A percentile compares a stretch with the other conserved stretches of the same genome.
phyloP scores from a whole-genome alignment of 2,113 vertebrate genomes.

The Seriola dumerili region DNA sequence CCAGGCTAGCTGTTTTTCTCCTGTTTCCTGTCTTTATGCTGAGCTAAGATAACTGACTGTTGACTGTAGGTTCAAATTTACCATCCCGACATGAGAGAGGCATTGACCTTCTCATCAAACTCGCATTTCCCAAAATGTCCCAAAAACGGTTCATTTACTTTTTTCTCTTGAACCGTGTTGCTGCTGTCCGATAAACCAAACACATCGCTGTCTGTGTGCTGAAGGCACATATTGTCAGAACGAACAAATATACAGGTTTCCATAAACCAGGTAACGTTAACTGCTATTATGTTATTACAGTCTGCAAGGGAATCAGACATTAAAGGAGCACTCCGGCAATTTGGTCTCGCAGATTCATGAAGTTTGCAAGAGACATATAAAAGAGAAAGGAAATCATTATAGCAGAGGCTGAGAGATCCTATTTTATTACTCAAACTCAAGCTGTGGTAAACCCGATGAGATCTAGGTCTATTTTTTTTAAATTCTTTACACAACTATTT shows the following conservation, averaged over 20 bases:
- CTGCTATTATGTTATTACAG: background rate
- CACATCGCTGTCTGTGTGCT: background rate
- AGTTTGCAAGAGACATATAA: background rate
- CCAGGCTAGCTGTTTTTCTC: background rate
- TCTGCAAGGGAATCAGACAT: background rate
- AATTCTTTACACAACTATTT: background rate
- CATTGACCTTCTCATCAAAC: background rate
- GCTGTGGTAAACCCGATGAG: too few relatives aligned
- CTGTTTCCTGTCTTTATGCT: background rate
- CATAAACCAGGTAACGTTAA: background rate
- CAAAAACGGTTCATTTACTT: background rate
- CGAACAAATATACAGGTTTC: background rate
- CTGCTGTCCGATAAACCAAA: conserved; percentile 9
- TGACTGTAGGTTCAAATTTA: background rate
- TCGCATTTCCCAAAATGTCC: background rate
- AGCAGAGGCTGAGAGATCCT: background rate
- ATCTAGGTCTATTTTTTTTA: background rate
- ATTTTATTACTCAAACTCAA: background rate
- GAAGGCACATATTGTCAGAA: background rate
- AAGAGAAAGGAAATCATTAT: background rate
- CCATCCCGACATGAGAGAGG: background rate
- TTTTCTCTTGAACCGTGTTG: background rate
- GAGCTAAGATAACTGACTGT: conserved; percentile 4
- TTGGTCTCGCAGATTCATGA: background rate
- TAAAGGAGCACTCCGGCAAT: conserved; percentile 22